These are phyloP conservation scores for Herminia tarsipennalis DNA, from an alignment of 2,888 invertebrate species.

Conservation along the genomic window DNA sequence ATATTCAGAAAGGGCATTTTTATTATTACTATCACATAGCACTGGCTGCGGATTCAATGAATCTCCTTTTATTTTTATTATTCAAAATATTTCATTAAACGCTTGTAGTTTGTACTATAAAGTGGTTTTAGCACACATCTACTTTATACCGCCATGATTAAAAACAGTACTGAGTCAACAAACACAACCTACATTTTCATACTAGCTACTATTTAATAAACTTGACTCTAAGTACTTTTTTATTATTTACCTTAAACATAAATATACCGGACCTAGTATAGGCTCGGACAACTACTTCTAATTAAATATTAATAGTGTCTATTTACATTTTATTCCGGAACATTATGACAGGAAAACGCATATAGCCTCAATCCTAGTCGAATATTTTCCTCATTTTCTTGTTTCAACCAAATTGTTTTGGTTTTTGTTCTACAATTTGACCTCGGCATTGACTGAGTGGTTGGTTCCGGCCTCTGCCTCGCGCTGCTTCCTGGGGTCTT, in stretches of 20 bases:
- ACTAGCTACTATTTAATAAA: constrained; percentile 15
- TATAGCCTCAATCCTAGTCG: constrained; percentile 21
- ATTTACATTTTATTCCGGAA: constrained; percentile 32
- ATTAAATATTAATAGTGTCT: constrained; percentile 28
- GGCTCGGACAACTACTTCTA: constrained; percentile 13
- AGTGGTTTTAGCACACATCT: constrained; percentile 21
- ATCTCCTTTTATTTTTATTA: constrained; percentile 55
- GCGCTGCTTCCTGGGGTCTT: constrained; percentile 65
- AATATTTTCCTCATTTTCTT: constrained; percentile 32
- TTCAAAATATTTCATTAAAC: constrained; percentile 39
- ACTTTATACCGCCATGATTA: constrained; percentile 5
- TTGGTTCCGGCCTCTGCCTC: constrained; percentile 59
- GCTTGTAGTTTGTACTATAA: constrained; percentile 46
- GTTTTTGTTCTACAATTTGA: constrained; percentile 58
- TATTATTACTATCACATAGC: constrained; percentile 75
- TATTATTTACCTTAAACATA: constrained; percentile 16
- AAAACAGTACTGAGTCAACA: constrained; percentile 16
- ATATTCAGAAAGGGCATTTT: constrained; percentile 35
- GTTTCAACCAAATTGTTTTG: constrained; percentile 25
- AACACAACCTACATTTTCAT: constrained; percentile 7
- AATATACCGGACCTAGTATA: constrained; percentile 8
- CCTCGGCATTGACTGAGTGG: constrained; percentile 67
- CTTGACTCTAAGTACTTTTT: constrained; percentile 27
- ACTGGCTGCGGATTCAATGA: constrained; percentile 68
- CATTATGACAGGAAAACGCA: constrained; percentile 34